Conservation (phyloP, 37 sponge, comb jelly and placozoan species). For the Axinella damicornis region DNA sequence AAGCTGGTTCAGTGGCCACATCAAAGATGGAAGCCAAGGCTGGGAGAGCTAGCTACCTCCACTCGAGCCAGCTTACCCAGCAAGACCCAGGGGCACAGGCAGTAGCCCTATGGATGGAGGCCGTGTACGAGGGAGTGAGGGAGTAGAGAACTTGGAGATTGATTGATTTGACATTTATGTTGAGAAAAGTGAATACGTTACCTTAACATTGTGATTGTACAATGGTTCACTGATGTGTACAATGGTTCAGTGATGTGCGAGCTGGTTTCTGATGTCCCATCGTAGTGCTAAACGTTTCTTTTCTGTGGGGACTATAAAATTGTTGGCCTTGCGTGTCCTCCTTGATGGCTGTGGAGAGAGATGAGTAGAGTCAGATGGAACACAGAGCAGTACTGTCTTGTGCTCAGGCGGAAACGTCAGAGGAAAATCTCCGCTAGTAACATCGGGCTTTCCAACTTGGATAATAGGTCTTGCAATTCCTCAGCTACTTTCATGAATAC, state of each 20-base stretch:
- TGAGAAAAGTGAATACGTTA: no score
- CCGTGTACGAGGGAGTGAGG: slow-evolving; percentile 26
- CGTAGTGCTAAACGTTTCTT: slow-evolving; percentile 69
- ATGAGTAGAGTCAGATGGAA: no score
- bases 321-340: slow-evolving; percentile 19
- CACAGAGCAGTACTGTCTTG: no score
- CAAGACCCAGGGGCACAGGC: slow-evolving; percentile 88
- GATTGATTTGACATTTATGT: no score
- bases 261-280: slow-evolving; percentile 78
- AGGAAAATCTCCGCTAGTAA: no score
- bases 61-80: slow-evolving; percentile 62
- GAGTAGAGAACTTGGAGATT: neutral
- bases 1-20: slow-evolving; percentile 69
- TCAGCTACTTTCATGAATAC: no score
- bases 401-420: neutral
- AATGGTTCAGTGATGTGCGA: slow-evolving; percentile 33
- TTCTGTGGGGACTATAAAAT: slow-evolving; percentile 72
- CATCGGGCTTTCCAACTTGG: no score
- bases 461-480: no score
- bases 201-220: no score
- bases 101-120: slow-evolving; percentile 75
- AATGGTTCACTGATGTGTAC: no score
- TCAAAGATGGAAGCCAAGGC: slow-evolving; percentile 75
- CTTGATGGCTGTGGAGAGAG: slow-evolving; percentile 33
- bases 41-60: slow-evolving; percentile 87